Conservation (phyloP, 2,888 invertebrate species). For the Xylota segnis region DNA sequence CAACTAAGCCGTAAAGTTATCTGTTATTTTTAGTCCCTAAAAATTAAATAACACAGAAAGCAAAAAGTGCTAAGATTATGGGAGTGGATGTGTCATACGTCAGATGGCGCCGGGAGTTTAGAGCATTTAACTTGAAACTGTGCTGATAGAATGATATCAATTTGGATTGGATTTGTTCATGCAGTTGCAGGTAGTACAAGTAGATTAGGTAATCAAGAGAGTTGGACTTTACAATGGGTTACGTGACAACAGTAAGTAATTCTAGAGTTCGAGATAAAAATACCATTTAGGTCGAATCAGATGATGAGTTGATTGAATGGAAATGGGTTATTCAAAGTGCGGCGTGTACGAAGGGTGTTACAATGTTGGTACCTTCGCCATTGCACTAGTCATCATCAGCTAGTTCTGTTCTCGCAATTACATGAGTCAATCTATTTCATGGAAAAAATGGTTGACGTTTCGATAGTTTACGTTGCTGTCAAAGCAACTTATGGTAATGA, state of each 20-base stretch:
- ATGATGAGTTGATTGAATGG: not conserved
- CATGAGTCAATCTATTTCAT: not conserved
- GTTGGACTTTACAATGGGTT: constrained; percentile 2
- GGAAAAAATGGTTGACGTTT: too few relatives aligned
- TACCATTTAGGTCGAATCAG: constrained; percentile 7
- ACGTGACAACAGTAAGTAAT: constrained; percentile 22
- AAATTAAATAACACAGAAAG: constrained; percentile 1
- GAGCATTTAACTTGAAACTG: constrained; percentile 23
- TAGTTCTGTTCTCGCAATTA: not conserved
- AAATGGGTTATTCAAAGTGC: not conserved
- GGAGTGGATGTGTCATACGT: constrained; percentile 16
- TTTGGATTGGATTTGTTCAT: constrained; percentile 2
- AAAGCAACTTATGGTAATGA: too few relatives aligned
- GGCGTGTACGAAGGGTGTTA: not conserved
- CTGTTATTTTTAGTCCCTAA: constrained; percentile 7
- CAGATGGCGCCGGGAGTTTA: constrained; percentile 26
- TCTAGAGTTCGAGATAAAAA: not conserved
- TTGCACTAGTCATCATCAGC: not conserved
- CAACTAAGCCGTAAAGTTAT: constrained; percentile 40
- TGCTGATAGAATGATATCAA: constrained; percentile 36
- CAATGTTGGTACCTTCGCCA: not conserved
- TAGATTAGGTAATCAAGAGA: constrained; percentile 12
- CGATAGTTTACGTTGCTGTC: too few relatives aligned
- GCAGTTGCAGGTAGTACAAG: not conserved
- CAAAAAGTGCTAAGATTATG: constrained; percentile 35